These are phyloP conservation scores for Falco naumanni DNA, from an alignment of 2,797 vertebrate genomes.

Conservation along the genomic window DNA sequence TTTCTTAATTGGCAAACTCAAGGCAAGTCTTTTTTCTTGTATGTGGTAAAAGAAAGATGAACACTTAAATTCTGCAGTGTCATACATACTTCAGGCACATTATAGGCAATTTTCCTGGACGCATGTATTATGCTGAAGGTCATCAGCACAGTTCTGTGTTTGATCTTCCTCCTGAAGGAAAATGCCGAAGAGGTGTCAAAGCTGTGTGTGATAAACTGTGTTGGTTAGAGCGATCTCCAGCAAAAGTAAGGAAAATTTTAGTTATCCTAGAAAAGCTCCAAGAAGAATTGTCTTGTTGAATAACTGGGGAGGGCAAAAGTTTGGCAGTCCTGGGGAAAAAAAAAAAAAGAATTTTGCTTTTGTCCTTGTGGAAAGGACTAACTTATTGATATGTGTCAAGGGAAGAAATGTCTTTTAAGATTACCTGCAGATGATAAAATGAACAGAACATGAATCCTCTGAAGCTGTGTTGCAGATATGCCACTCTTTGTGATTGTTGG, in stretches of 20 bases:
- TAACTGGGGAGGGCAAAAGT: neutral
- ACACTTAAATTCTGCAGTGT: neutral
- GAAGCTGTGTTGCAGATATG: neutral
- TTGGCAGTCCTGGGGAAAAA: neutral
- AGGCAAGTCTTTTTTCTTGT: neutral
- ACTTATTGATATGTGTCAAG: neutral
- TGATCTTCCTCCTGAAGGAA: neutral
- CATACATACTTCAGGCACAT: neutral
- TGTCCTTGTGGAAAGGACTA: neutral
- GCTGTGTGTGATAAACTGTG: neutral
- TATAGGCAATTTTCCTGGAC: neutral
- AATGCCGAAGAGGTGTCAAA: neutral
- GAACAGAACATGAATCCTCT: neutral
- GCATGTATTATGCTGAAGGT: neutral
- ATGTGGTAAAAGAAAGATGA: neutral
- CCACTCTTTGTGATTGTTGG: neutral
- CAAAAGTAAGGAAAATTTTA: neutral
- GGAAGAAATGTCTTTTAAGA: neutral
- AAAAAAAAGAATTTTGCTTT: neutral
- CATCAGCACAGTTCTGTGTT: neutral
- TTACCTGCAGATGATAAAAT: neutral
- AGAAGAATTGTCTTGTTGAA: neutral
- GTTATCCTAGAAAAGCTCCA: neutral
- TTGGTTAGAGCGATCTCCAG: neutral
- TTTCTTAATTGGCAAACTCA: neutral